Evolutionary conservation across 2,888 invertebrate species (phyloP).

Genomic region (Nipponacmea schrenckii): DNA sequence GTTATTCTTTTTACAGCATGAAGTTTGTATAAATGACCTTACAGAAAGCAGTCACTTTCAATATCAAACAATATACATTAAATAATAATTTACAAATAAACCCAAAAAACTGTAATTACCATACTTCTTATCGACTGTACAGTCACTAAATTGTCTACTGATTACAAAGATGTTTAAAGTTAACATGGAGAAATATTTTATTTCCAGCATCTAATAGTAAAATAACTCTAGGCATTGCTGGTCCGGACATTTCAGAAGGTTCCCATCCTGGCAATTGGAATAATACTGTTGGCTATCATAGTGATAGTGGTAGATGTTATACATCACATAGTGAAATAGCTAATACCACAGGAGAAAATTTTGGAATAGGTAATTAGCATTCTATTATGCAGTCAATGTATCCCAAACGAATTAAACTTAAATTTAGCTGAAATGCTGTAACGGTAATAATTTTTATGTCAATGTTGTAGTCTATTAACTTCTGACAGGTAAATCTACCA

Average conservation of each 20-base stretch:
- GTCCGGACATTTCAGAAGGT: conserved; percentile 59
- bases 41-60: too few relatives aligned
- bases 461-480: too few relatives aligned
- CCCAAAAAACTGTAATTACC: too few relatives aligned
- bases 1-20: background rate
- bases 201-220: conserved; percentile 51
- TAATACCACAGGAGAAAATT: conserved; percentile 57
- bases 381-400: too few relatives aligned
- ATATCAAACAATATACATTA: too few relatives aligned
- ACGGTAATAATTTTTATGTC: too few relatives aligned
- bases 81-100: too few relatives aligned
- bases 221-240: conserved; percentile 62
- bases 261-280: conserved; percentile 61
- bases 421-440: too few relatives aligned
- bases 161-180: background rate
- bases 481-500: background rate
- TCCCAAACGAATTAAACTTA: too few relatives aligned
- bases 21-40: too few relatives aligned
- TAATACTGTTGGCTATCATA: conserved; percentile 63
- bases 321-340: conserved; percentile 54
- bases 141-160: too few relatives aligned
- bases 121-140: too few relatives aligned
- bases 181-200: background rate
- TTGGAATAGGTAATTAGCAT: conserved; percentile 51
- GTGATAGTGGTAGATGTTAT: conserved; percentile 56